phyloP scores from a whole-genome alignment of 1,140 invertebrate species.

The Littorina saxatilis region DNA sequence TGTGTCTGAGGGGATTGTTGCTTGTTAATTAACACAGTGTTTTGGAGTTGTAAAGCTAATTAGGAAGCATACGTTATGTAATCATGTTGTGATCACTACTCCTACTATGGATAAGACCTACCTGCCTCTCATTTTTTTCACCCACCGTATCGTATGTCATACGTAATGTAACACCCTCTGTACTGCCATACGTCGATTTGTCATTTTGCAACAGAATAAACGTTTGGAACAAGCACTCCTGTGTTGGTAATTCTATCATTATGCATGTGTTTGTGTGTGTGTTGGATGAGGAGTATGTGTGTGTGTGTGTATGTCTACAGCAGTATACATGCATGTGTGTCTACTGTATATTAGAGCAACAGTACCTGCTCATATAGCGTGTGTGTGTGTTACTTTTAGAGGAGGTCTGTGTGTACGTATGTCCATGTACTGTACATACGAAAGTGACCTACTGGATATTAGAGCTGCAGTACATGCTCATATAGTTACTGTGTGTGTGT shows the following conservation, averaged over 20 bases:
- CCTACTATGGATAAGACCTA: constrained; percentile 3
- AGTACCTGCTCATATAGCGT: too few species aligned
- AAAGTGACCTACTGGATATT: too few species aligned
- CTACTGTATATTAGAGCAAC: too few species aligned
- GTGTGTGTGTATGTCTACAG: neutral
- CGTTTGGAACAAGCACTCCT: neutral
- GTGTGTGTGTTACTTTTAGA: too few species aligned
- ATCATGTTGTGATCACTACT: constrained; percentile 20
- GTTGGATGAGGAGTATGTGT: neutral
- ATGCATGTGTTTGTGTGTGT: neutral
- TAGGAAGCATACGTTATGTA: neutral
- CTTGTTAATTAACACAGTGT: too few species aligned
- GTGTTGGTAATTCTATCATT: neutral
- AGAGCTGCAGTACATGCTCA: too few species aligned
- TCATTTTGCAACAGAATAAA: constrained; percentile 21
- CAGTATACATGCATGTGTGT: neutral
- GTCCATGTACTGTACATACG: too few species aligned
- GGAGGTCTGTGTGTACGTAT: too few species aligned
- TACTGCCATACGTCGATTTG: constrained; percentile 19
- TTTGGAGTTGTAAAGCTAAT: too few species aligned
- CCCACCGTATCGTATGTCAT: neutral
- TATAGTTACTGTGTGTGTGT: too few species aligned
- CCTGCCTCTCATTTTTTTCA: neutral
- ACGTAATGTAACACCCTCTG: neutral
- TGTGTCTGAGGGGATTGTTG: too few species aligned